Conservation (phyloP, 2,888 invertebrate species). For the Drosophila tanythrix region DNA sequence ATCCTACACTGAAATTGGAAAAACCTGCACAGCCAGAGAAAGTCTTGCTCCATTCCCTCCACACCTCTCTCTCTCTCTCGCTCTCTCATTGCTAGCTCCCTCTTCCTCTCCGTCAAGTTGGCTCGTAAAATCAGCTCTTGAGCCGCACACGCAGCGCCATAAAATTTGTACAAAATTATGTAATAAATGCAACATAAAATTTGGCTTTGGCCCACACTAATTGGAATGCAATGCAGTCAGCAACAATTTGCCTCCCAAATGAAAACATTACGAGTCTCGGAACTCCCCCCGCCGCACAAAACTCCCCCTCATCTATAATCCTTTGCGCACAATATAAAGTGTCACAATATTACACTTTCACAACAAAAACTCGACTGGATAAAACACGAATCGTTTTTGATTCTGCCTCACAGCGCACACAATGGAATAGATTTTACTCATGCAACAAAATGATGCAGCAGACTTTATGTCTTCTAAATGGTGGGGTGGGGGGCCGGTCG, state of each 20-base stretch:
- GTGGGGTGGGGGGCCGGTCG: neutral
- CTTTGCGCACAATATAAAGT: constrained; percentile 79
- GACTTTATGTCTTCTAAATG: constrained; percentile 71
- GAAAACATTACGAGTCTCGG: constrained; percentile 48
- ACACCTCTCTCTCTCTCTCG: neutral
- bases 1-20: constrained; percentile 82
- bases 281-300: neutral
- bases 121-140: constrained; percentile 69
- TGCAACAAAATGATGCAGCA: constrained; percentile 35
- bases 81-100: neutral
- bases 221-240: constrained; percentile 76
- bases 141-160: constrained; percentile 67
- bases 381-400: constrained; percentile 65
- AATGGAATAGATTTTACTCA: constrained; percentile 22
- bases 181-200: constrained; percentile 81
- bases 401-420: constrained; percentile 53
- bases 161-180: constrained; percentile 76
- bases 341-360: constrained; percentile 83
- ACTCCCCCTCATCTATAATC: constrained; percentile 57
- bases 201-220: constrained; percentile 70
- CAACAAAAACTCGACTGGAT: constrained; percentile 63
- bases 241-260: constrained; percentile 56
- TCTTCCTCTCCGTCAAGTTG: constrained; percentile 17
- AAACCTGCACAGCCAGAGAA: constrained; percentile 66
- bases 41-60: constrained; percentile 11